These are phyloP conservation scores for Halcyon badia DNA, from an alignment of 2,797 vertebrate species.

Conservation along the genomic window DNA sequence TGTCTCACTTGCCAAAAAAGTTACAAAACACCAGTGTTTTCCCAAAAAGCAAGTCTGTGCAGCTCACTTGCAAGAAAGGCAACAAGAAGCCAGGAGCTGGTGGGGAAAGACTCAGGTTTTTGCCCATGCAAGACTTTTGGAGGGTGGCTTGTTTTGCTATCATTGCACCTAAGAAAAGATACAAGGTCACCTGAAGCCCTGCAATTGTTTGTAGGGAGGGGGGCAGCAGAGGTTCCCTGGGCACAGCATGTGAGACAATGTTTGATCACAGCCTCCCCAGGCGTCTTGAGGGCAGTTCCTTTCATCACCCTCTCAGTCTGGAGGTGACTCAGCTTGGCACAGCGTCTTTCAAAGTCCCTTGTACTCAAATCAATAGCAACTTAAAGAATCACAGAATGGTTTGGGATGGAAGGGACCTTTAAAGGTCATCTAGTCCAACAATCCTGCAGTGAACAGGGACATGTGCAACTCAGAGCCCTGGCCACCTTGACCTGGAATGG, in stretches of 20 bases:
- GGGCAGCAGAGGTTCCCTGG: neutral
- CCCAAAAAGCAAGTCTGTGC: neutral
- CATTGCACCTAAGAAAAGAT: neutral
- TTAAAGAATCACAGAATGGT: neutral
- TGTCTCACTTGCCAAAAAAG: slow-evolving; percentile 4
- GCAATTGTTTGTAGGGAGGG: fast-evolving
- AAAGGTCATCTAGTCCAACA: neutral
- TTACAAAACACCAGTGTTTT: neutral
- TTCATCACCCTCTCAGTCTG: fast-evolving
- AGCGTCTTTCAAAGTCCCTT: neutral
- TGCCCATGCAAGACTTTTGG: neutral
- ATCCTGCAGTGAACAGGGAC: neutral
- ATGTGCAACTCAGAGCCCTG: neutral
- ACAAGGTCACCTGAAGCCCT: neutral
- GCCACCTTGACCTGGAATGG: neutral
- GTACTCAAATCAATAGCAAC: neutral
- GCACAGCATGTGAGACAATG: neutral
- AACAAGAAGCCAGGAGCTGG: neutral
- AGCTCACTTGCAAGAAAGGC: fast-evolving
- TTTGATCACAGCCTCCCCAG: neutral
- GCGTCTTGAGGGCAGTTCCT: neutral
- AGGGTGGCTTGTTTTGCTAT: neutral
- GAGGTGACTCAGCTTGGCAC: neutral
- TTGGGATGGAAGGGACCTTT: neutral
- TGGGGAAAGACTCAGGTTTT: neutral